Evolutionary conservation across 1,140 invertebrate species (phyloP), one percentile per base, ranked within the genome.

Genomic region (Eumaeus atala): DNA sequence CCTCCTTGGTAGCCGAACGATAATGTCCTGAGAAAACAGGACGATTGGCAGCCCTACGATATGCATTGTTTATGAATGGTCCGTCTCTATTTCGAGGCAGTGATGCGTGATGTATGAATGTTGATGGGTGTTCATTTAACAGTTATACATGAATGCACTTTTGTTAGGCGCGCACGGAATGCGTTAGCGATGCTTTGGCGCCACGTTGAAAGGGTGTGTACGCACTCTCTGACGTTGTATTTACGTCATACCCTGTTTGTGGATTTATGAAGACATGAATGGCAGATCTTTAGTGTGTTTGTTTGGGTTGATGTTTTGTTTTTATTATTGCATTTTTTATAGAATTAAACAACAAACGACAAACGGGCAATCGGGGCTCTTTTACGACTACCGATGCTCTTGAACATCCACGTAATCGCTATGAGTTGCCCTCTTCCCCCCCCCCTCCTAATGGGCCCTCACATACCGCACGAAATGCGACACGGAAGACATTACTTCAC

Each of bases 11-110:
- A 28, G 6, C 21, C 6, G 21, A 3, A 28, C n/a, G n/a, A n/a
- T n/a, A 6, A 28, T 28, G 21, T 28, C 21, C 21, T 28, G 21
- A 28, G 21, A 28, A n/a, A 3, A 28, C 21, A 28, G 21, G 21
- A 28, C 21, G 21, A 28, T 28, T 28, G 21, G 21, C 6, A 28
- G 21, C 21, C 21, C 21, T 28, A 28, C 66, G 66, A 74, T 74
- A 67, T 67, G 67, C 67, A 76, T 79, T 76, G 74, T 77, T 74
- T 74, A 72, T 76, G 72, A 80, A 81, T 74, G 74, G 65, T 61
- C 62, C 59, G 67, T 50, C 44, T 75, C 67, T 81, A 83, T 80
- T 73, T 80, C 49, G 66, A 65, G 72, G 64, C 63, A 72, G 58
- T 65, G 68, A 71, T 66, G 70, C 75, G 74, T 78, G 72, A 73